Conservation (phyloP, 2,888 invertebrate genomes). For the Drosophila putrida region DNA sequence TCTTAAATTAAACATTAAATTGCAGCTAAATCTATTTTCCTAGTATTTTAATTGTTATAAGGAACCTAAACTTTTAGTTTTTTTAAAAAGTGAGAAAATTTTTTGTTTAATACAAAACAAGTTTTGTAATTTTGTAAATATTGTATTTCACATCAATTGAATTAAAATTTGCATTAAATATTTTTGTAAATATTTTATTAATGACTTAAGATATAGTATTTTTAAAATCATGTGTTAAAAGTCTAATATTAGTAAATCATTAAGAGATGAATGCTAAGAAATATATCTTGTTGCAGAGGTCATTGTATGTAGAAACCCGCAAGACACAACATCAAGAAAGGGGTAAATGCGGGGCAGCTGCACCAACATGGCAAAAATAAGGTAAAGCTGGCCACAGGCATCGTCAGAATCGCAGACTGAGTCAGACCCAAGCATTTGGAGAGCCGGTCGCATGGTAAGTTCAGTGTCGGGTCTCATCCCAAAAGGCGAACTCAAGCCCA, state of each 20-base stretch:
- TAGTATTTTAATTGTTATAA: no score
- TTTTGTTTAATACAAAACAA: no score
- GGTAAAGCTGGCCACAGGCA: constrained; percentile 37
- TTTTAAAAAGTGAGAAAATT: no score
- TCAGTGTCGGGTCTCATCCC: constrained; percentile 6
- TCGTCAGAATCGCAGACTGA: constrained; percentile 37
- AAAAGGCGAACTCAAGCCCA: constrained; percentile 34
- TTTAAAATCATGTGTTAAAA: no score
- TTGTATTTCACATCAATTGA: no score
- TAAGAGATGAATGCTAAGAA: constrained; percentile 1
- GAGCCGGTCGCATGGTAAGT: constrained; percentile 27
- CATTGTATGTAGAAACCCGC: constrained; percentile 10
- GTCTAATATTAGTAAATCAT: not conserved
- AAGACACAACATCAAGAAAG: constrained; percentile 12
- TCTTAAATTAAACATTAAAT: no score
- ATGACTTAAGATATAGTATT: not conserved
- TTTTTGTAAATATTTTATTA: not conserved
- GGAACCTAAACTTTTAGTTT: no score
- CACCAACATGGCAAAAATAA: constrained; percentile 2
- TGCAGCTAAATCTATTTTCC: no score
- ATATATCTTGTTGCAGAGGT: constrained; percentile 15
- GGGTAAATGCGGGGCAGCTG: constrained; percentile 28
- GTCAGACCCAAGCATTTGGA: constrained; percentile 30
- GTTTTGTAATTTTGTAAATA: no score
- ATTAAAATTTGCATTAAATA: no score